Base-by-base conservation (phyloP, 1,140 invertebrate genomes). In the Phocides pigmalion region DNA sequence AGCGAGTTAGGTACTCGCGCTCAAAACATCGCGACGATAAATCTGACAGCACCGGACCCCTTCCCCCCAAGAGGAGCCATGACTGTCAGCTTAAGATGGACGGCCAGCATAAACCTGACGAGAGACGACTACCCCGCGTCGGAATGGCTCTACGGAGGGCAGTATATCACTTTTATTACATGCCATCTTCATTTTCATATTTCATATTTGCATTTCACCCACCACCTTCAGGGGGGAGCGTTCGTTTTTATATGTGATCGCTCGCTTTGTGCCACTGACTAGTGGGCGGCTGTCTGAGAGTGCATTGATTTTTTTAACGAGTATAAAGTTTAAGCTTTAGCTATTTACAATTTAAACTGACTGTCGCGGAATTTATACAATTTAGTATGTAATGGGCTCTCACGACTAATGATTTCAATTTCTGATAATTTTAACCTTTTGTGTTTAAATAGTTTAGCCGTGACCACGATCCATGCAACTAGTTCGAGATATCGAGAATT, bases 141-240 rank as follows among this genome's bases (percentile, higher is more conserved):
- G 81, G 81, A 92, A 92, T 92, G 89, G 91, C 89, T 84, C 89
- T 89, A 84, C 81, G 88, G 91, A 92, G 91, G 89, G 88, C 89
- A 88, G 81, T 92, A 92, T 92, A 92, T 92, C 91, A 92, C 86
- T 92, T 92, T 92, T 92, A 92, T 92, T 92, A 91, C 89, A 91
- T 90, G 88, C 91, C 90, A 92, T 92, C 91, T 92, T 92, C 91
- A 92, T 92, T 92, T 92, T 92, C 91, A 92, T 92, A 92, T 92
- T 92, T 92, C 91, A 92, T 92, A 92, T 92, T 92, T 92, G 91
- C 91, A 92, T 92, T 92, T 90, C 82, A 66, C 74, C 66, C 76
- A 54, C 64, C 58, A 49, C 47, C 63, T 62, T 62, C 17, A 8
- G 11, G 82, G 74, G 83, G 74, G 75, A 74, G 61, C 75, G 74